Evolutionary conservation across 2,113 vertebrate genomes (phyloP).

Genomic region (Chrysochloris asiatica): DNA sequence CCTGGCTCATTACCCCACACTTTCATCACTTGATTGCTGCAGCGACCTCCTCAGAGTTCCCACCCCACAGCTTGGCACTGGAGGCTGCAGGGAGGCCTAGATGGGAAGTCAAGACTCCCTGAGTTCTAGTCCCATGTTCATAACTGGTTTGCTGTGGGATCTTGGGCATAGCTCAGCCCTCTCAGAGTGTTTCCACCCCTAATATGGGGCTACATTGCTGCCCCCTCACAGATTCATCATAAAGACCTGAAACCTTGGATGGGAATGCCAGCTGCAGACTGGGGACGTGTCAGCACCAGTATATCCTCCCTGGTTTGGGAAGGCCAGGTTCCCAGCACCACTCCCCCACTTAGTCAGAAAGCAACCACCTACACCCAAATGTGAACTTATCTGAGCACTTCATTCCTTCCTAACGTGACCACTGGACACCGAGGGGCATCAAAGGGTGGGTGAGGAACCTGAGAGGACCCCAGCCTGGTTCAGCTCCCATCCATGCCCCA

Average conservation of each 20-base stretch:
- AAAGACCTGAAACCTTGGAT: not conserved
- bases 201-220: not conserved
- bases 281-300: not conserved
- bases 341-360: not conserved
- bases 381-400: too few relatives aligned
- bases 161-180: not conserved
- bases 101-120: not conserved
- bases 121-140: not conserved
- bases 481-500: accelerated
- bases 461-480: not conserved
- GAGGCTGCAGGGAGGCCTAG: not conserved
- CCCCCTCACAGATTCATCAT: not conserved
- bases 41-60: not conserved
- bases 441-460: too few relatives aligned
- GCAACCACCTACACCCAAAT: not conserved
- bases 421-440: not conserved
- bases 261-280: accelerated
- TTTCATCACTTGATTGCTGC: too few relatives aligned
- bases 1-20: accelerated
- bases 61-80: not conserved
- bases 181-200: not conserved
- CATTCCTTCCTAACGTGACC: not conserved
- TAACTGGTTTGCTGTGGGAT: not conserved
- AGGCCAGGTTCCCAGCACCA: not conserved
- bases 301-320: too few relatives aligned